Conservation (phyloP, 2,113 vertebrate genomes). For the Microcebus lehilahytsara region DNA sequence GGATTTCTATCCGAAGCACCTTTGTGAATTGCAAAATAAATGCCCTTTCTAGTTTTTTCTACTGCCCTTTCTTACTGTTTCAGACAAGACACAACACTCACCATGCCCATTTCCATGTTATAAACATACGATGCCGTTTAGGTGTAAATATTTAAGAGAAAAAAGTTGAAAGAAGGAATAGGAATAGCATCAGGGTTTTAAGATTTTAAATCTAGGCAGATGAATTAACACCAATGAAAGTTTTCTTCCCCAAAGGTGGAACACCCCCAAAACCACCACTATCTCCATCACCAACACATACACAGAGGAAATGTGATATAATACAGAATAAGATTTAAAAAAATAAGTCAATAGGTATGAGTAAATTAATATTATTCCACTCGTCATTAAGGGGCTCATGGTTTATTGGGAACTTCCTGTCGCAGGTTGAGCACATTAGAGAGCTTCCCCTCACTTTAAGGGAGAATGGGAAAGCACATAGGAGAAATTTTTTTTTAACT, state of each 20-base stretch:
- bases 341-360: not conserved
- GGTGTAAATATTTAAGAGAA: not conserved
- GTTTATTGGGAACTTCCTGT: not conserved
- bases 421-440: fast-evolving
- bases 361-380: not conserved
- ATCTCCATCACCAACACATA: too few species aligned
- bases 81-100: not conserved
- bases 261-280: too few species aligned
- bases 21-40: not conserved
- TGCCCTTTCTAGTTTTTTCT: not conserved
- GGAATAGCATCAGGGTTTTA: not conserved
- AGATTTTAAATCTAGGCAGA: not conserved
- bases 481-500: too few species aligned
- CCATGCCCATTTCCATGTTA: not conserved
- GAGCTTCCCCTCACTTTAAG: not conserved
- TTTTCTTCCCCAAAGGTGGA: not conserved
- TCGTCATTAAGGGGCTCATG: not conserved
- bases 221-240: not conserved
- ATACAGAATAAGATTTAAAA: not conserved
- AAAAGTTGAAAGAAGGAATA: not conserved
- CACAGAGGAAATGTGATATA: not conserved
- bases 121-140: not conserved
- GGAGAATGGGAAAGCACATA: not conserved
- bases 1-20: not conserved
- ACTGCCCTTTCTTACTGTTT: not conserved